Base-by-base conservation (phyloP, 2,113 vertebrate species). In the Amphiprion ocellaris region DNA sequence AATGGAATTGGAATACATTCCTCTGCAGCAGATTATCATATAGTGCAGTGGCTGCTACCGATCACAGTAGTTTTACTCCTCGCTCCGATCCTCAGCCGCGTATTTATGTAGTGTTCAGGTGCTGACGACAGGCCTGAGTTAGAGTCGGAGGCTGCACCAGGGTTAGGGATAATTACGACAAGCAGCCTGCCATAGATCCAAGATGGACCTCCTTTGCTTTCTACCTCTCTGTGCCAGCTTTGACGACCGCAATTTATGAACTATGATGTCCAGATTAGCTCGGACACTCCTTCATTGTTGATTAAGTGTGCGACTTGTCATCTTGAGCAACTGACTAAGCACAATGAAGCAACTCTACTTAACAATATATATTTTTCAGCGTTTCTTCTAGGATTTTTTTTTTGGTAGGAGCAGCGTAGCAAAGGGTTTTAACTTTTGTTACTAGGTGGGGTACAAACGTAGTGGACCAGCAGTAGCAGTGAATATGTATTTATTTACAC, bases 31-130 rank as follows among this genome's bases (percentile, higher is more conserved):
- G 21, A 82, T 73, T 62, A 53, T 23, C 4, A 5, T 39, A 15
- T 65, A 23, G 74, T 0, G 55, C 37, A 54, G 28, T 16, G 46
- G 70, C 44, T 49, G 49, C 66, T 5, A 70, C 70, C 68, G 74
- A 68, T 90, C 74, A 72, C 33, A 54, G 62, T 61, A 47, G 67
- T 87, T 92, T 79, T 54, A 77, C 59, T 69, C 70, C 23, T 10
- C 11, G 1, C 26, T 53, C 19, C 39, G 11, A 26, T 56, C 54
- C 67, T 52, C 64, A 30, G 33, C 65, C 60, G 77, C 84, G 78
- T 90, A 84, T 92, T 91, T 85, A 86, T 89, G 74, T 67, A 82
- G 82, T 70, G 84, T 78, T 80, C 76, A 30, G 74, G 65, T 46
- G 87, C 65, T 69, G 82, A 53, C 46, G 72, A 85, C 87, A 84